Evolutionary conservation across 2,797 vertebrate genomes (phyloP).

Genomic region (Sebastes baramenuke): DNA sequence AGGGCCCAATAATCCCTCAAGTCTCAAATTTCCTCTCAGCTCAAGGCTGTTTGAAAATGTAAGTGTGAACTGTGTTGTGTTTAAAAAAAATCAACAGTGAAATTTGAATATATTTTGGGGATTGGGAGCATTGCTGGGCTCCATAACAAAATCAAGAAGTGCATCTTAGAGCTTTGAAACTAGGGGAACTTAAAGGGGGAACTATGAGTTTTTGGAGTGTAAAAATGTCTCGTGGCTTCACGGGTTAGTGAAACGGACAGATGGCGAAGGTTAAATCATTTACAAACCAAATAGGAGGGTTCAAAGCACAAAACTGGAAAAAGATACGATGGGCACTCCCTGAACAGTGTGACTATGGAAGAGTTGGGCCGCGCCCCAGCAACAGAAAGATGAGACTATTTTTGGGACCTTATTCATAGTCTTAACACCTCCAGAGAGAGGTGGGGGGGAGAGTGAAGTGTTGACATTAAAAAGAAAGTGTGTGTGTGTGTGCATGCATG

Average conservation of each 20-base stretch:
- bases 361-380: conserved; percentile 32
- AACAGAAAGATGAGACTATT: conserved; percentile 52
- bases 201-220: not conserved
- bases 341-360: conserved; percentile 14
- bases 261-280: conserved; percentile 46
- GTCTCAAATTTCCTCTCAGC: not conserved
- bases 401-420: conserved; percentile 37
- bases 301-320: conserved; percentile 21
- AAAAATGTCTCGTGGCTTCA: not conserved
- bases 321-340: not conserved
- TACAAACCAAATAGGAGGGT: conserved; percentile 16
- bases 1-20: not conserved
- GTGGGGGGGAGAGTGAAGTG: not conserved
- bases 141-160: not conserved
- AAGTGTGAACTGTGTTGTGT: not conserved
- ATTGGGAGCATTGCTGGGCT: not conserved
- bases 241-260: conserved; percentile 23
- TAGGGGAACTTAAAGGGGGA: not conserved
- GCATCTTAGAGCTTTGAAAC: not conserved
- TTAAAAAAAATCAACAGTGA: not conserved
- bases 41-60: not conserved
- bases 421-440: conserved; percentile 47
- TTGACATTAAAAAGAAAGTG: conserved; percentile 27
- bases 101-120: conserved; percentile 2
- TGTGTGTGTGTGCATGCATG: not conserved